Percentiles rank a stretch among this genome's conserved stretches.
phyloP scores from a whole-genome alignment of 2,888 invertebrate species.

The Flexamia atlantica region DNA sequence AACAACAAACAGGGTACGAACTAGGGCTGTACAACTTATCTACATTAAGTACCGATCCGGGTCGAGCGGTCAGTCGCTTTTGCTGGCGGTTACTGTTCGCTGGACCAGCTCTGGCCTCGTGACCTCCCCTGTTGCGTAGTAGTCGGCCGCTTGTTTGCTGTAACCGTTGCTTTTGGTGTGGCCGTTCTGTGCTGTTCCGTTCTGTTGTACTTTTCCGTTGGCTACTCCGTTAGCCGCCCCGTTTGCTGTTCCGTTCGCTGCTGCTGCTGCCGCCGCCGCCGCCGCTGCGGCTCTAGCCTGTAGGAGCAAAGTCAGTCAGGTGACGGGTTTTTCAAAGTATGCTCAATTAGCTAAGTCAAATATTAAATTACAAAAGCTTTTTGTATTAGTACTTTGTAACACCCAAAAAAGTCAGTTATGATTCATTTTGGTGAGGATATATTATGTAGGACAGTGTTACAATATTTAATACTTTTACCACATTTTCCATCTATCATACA shows the following conservation, averaged over 20 bases:
- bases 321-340: too few relatives aligned
- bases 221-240: constrained; percentile 25
- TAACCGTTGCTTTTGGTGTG: constrained; percentile 66
- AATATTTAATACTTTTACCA: too few relatives aligned
- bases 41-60: constrained; percentile 52
- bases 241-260: constrained; percentile 47
- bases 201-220: constrained; percentile 43
- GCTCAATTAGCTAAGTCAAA: too few relatives aligned
- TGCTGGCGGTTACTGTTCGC: constrained; percentile 57
- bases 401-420: too few relatives aligned
- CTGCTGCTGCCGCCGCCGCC: background rate
- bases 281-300: too few relatives aligned
- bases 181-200: constrained; percentile 60
- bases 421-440: background rate
- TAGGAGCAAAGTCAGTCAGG: too few relatives aligned
- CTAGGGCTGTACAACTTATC: constrained; percentile 52
- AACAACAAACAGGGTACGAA: constrained; percentile 41
- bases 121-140: constrained; percentile 67
- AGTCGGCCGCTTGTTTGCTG: constrained; percentile 69
- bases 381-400: too few relatives aligned
- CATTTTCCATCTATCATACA: too few relatives aligned
- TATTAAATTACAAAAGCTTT: too few relatives aligned
- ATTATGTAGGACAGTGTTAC: too few relatives aligned
- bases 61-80: constrained; percentile 40
- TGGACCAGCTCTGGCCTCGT: constrained; percentile 68